Conservation (phyloP, 2,113 vertebrate genomes). For the Monopterus albus region DNA sequence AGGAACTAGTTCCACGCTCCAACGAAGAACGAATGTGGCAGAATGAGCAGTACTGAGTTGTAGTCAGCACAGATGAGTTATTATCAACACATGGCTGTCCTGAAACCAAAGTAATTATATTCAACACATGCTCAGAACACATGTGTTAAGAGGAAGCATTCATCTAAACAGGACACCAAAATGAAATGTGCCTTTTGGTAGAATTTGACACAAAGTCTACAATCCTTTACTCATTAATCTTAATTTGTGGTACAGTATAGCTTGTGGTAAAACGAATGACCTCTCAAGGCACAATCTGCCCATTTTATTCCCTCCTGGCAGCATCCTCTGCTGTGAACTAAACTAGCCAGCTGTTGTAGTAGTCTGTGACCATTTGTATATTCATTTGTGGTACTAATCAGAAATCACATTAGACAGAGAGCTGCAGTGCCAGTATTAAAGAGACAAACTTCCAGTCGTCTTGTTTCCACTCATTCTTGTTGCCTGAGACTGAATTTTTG, state of each 20-base stretch:
- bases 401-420: conserved; percentile 49
- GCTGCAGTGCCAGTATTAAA: conserved; percentile 31
- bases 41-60: conserved; percentile 1
- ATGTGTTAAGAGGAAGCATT: conserved; percentile 3
- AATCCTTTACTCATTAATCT: conserved; percentile 4
- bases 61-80: conserved; percentile 36
- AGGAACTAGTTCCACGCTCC: not conserved
- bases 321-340: conserved; percentile 34
- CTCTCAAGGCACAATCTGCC: conserved; percentile 39
- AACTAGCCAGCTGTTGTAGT: conserved; percentile 59
- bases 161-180: not conserved
- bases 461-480: conserved; percentile 1
- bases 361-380: conserved; percentile 48
- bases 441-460: conserved; percentile 13
- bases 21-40: not conserved
- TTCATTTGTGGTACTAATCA: conserved; percentile 56
- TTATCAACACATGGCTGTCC: conserved; percentile 24
- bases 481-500: conserved; percentile 8
- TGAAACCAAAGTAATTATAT: not conserved
- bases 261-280: conserved; percentile 38
- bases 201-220: not conserved
- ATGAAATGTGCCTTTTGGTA: not conserved
- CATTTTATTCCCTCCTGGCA: conserved; percentile 28
- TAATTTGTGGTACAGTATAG: conserved; percentile 7
- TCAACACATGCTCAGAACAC: not conserved